Percentiles rank a stretch among this genome's conserved stretches.
Evolutionary conservation across 2,113 vertebrate genomes (phyloP).

Genomic region (Trematocara stigmaticum): DNA sequence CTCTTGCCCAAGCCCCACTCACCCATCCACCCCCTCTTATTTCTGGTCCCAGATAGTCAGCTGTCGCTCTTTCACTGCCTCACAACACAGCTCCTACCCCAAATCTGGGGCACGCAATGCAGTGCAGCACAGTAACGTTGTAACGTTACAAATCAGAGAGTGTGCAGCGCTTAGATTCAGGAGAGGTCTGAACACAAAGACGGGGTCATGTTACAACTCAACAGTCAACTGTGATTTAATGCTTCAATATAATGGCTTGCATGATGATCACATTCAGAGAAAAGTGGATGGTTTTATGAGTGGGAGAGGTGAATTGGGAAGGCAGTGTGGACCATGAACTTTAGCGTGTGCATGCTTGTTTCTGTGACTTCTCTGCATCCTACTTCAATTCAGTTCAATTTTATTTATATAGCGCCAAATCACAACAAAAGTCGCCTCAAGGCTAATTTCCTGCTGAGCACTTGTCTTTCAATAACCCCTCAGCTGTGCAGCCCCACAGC

Average conservation of each 20-base stretch:
- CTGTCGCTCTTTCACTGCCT: slow-evolving; percentile 62
- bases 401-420: too few relatives aligned
- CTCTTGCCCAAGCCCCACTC: neutral
- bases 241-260: neutral
- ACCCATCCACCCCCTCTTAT: neutral
- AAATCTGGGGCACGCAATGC: slow-evolving; percentile 48
- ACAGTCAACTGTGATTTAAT: neutral
- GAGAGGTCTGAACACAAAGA: neutral
- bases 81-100: neutral
- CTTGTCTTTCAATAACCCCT: slow-evolving; percentile 56
- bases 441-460: slow-evolving; percentile 29
- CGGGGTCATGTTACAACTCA: neutral
- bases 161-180: neutral
- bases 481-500: slow-evolving; percentile 62
- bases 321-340: neutral
- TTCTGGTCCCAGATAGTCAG: slow-evolving; percentile 47
- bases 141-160: neutral
- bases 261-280: neutral
- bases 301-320: neutral
- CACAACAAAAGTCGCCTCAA: too few relatives aligned
- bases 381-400: neutral
- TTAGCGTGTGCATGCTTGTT: neutral
- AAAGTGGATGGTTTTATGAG: neutral
- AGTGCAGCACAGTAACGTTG: neutral
- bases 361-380: slow-evolving; percentile 1